Percentiles rank a stretch among this genome's conserved stretches.
Evolutionary conservation across 2,797 vertebrate species (phyloP).

Genomic region (Eutrigla gurnardus): DNA sequence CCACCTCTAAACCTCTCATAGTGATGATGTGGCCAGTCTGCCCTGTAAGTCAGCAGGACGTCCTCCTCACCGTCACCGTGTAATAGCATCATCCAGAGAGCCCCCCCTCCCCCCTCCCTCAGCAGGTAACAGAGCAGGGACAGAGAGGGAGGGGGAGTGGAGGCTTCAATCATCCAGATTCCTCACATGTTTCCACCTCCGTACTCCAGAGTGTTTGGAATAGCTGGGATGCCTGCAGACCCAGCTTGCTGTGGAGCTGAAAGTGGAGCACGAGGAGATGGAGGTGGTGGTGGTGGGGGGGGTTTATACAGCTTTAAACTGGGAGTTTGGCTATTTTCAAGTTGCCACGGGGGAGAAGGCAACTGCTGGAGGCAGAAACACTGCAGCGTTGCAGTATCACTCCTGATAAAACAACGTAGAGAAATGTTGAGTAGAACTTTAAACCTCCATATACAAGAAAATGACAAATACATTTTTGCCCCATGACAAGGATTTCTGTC

Average conservation of each 20-base stretch:
- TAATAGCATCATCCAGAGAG: slow-evolving; percentile 63
- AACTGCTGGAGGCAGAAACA: slow-evolving; percentile 24
- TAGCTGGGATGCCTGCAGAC: slow-evolving; percentile 76
- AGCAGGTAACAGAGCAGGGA: slow-evolving; percentile 73
- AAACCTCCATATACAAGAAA: slow-evolving; percentile 54
- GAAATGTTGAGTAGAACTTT: slow-evolving; percentile 63
- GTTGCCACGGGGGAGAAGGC: slow-evolving; percentile 21
- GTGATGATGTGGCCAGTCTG: slow-evolving; percentile 8
- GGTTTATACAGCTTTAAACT: slow-evolving; percentile 17
- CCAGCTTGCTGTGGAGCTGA: slow-evolving; percentile 37
- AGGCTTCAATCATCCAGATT: slow-evolving; percentile 77
- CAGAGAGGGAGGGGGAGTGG: slow-evolving; percentile 62
- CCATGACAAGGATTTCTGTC: neutral
- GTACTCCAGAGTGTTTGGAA: slow-evolving; percentile 72
- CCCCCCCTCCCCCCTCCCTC: slow-evolving; percentile 70
- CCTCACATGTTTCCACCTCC: slow-evolving; percentile 76
- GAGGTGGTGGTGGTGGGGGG: neutral
- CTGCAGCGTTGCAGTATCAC: slow-evolving; percentile 35
- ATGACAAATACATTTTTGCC: slow-evolving; percentile 32
- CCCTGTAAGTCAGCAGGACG: slow-evolving; percentile 47
- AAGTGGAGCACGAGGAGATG: slow-evolving; percentile 19
- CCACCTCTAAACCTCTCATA: slow-evolving; percentile 16
- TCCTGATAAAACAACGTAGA: slow-evolving; percentile 57
- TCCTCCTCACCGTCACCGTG: slow-evolving; percentile 53
- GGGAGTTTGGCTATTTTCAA: slow-evolving; percentile 31